Evolutionary conservation across 2,888 invertebrate genomes (phyloP).

Genomic region (Bellardia bayeri): DNA sequence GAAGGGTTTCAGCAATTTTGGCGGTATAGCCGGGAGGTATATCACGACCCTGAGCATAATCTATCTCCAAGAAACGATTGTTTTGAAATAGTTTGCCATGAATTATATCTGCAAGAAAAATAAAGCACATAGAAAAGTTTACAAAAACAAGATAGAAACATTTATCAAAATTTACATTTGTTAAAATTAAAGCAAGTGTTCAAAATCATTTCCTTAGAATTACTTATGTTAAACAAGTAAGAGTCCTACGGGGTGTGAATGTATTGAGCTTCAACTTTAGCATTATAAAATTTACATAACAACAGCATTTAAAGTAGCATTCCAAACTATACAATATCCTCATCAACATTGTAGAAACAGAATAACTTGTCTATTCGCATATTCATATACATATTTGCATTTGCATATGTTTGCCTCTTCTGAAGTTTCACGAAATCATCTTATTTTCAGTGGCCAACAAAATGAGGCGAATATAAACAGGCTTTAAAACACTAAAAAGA

Average conservation of each 20-base stretch:
- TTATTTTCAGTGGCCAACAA: background rate
- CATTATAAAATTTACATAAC: background rate
- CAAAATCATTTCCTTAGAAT: background rate
- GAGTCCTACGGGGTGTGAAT: background rate
- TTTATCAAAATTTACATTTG: too few relatives aligned
- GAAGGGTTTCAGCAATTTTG: conserved; percentile 91
- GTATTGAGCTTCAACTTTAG: background rate
- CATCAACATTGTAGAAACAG: background rate
- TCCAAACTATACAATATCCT: background rate
- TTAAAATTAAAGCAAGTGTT: background rate
- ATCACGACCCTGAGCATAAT: conserved; percentile 96
- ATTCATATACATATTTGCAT: too few relatives aligned
- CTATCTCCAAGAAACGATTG: conserved; percentile 96
- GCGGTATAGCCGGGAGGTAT: conserved; percentile 93
- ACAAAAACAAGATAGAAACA: background rate
- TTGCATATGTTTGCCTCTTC: background rate
- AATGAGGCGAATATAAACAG: too few relatives aligned
- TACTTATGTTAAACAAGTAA: background rate
- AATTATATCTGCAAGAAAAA: conserved; percentile 89
- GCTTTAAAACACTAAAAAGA: too few relatives aligned
- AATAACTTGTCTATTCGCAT: too few relatives aligned
- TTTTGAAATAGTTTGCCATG: conserved; percentile 98
- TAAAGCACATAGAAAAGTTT: background rate
- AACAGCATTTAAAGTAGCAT: background rate
- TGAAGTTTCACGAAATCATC: background rate